Evolutionary conservation across 2,888 invertebrate genomes (phyloP).

Genomic region (Pseudeuparius sepicola): DNA sequence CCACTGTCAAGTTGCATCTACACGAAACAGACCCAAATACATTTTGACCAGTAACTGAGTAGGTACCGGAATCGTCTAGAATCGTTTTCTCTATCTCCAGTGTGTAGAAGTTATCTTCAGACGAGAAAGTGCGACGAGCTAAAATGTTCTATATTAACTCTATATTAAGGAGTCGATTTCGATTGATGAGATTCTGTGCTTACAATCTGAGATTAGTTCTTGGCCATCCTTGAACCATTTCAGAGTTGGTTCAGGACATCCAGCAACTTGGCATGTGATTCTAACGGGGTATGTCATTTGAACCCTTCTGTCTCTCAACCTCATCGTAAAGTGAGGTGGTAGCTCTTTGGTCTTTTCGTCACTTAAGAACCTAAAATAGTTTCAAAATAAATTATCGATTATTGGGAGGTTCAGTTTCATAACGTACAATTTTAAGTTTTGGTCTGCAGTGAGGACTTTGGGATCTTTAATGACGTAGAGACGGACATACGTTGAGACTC

Average conservation of each 20-base stretch:
- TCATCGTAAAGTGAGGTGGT: conserved; percentile 78
- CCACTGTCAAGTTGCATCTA: conserved; percentile 63
- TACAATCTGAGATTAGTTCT: conserved; percentile 49
- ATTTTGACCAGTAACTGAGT: conserved; percentile 71
- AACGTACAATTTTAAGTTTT: conserved; percentile 56
- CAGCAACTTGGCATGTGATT: conserved; percentile 75
- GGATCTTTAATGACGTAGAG: conserved; percentile 67
- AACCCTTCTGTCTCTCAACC: conserved; percentile 71
- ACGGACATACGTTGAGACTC: conserved; percentile 74
- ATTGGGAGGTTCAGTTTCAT: no score
- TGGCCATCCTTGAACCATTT: conserved; percentile 79
- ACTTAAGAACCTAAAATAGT: conserved; percentile 21
- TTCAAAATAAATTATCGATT: no score
- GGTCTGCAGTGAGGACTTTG: conserved; percentile 65
- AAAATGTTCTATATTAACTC: conserved; percentile 12
- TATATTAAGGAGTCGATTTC: not conserved
- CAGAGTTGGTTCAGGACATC: conserved; percentile 61
- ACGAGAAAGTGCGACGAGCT: conserved; percentile 51
- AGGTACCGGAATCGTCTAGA: conserved; percentile 70
- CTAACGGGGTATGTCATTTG: conserved; percentile 76
- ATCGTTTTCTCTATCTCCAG: conserved; percentile 72
- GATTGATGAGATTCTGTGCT: conserved; percentile 24
- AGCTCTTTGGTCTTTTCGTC: conserved; percentile 42
- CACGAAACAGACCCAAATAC: conserved; percentile 74
- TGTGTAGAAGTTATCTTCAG: conserved; percentile 69